Evolutionary conservation across 2,888 invertebrate genomes (phyloP), one percentile per base, ranked within the genome.

Genomic region (Papilio protenor): DNA sequence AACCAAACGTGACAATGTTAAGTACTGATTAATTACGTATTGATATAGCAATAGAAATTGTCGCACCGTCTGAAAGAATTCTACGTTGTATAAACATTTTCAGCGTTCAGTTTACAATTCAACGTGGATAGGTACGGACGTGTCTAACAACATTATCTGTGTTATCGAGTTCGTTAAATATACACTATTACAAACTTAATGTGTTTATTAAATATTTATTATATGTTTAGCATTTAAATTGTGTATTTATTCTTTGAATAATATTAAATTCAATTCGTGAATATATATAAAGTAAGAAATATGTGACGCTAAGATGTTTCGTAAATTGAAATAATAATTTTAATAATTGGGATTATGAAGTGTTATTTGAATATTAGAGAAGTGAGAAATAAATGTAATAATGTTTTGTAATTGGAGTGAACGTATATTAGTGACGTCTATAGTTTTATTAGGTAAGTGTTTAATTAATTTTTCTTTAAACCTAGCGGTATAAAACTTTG

Each of bases 391-490:
- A 73, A 27, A 83, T 71, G 70, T 84, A 82, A 83, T 87, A 88
- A 89, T 81, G 80, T 84, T 80, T 81, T 57, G 14, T 55, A 73
- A 72, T 78, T 84, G 83, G 84, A 86, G 85, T 82, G 79, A 84
- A 33, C 79, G 81, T 77, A 66, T 86, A 81, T 86, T 86, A 81
- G 81, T 82, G 18, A 79, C 84, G 47, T 86, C 84, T 72, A 80
- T 87, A 27, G 79, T 87, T 75, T 81, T 86, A 70, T 79, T 87
- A 66, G 87, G 89, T 90, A 82, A 88, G 89, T 78, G 5, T 5
- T 52, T 14, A 14, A 12, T 49, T 14, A 14, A 1, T 49, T 14
- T 40, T 40, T 40, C 8, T 40, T 40, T 40, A 40, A 8, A 8
- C 40, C 1, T 8, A 8, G 1, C 8, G 40, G 40, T 6, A 8